These are phyloP conservation scores for Sylvicola fuscatus DNA, from an alignment of 2,888 invertebrate species.

Conservation along the genomic window DNA sequence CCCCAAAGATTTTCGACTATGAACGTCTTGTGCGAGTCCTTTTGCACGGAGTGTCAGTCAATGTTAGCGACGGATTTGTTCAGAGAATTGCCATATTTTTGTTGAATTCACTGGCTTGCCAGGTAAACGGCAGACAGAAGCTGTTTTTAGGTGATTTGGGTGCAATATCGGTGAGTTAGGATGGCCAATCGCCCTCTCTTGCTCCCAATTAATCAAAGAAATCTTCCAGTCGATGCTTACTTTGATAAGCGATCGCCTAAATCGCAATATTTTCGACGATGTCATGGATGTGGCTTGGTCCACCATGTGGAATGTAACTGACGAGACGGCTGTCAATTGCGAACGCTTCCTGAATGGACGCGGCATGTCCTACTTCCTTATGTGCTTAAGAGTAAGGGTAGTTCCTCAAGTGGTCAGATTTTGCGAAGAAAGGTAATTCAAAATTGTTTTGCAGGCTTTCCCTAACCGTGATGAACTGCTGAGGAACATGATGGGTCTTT, in stretches of 20 bases:
- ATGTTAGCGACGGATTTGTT: constrained; percentile 76
- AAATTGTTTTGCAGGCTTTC: constrained; percentile 40
- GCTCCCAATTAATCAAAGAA: too few species aligned
- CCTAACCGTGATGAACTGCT: constrained; percentile 75
- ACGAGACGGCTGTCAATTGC: constrained; percentile 92
- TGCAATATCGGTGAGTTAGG: constrained; percentile 48
- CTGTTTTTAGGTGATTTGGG: constrained; percentile 76
- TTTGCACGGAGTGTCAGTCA: constrained; percentile 59
- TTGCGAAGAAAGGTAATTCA: constrained; percentile 3
- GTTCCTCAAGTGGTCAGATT: not conserved
- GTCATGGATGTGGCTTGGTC: constrained; percentile 97
- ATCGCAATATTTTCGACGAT: constrained; percentile 68
- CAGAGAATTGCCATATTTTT: constrained; percentile 89
- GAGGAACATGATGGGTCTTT: constrained; percentile 93
- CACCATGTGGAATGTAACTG: constrained; percentile 97
- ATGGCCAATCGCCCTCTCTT: too few species aligned
- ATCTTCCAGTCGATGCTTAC: constrained; percentile 61
- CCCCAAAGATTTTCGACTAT: constrained; percentile 79
- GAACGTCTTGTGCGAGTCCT: constrained; percentile 67
- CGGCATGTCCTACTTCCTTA: constrained; percentile 79
- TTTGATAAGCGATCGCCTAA: constrained; percentile 64
- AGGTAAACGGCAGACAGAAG: constrained; percentile 87
- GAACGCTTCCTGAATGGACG: constrained; percentile 66
- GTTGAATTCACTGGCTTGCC: constrained; percentile 87
- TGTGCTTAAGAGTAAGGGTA: constrained; percentile 56